A percentile compares a stretch with the other conserved stretches of the same genome.
Evolutionary conservation across 2,888 invertebrate genomes (phyloP).

Genomic region (Oxystoma pomonae): DNA sequence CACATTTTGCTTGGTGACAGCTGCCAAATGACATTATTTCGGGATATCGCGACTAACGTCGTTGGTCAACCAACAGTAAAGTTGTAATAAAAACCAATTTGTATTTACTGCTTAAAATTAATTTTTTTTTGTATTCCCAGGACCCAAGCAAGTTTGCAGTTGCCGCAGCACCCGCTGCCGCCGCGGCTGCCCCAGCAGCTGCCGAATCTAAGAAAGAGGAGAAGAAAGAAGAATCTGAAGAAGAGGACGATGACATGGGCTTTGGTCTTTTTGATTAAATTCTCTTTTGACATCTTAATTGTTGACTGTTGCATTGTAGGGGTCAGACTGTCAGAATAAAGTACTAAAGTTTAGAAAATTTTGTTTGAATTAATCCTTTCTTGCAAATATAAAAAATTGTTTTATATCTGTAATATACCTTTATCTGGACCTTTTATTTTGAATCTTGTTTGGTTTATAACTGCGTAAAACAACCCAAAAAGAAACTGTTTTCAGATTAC

Average conservation of each 20-base stretch:
- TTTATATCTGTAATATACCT: too few species aligned
- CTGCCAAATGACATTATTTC: too few species aligned
- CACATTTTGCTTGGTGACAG: too few species aligned
- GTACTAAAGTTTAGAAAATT: too few species aligned
- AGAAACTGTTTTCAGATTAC: too few species aligned
- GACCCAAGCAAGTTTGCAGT: constrained; percentile 43
- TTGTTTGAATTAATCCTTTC: too few species aligned
- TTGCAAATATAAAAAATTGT: not conserved
- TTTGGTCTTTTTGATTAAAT: constrained; percentile 89
- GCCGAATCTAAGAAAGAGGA: constrained; percentile 69
- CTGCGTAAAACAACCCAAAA: too few species aligned
- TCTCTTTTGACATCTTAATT: constrained; percentile 1
- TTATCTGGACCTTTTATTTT: too few species aligned
- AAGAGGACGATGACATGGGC: constrained; percentile 95
- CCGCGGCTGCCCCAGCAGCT: constrained; percentile 50
- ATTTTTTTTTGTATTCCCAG: constrained; percentile 62
- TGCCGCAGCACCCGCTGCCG: constrained; percentile 60
- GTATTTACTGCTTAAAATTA: not conserved
- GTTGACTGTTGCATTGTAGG: not conserved
- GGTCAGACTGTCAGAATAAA: not conserved
- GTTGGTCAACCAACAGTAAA: too few species aligned
- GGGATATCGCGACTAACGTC: too few species aligned
- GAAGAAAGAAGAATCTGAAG: not conserved
- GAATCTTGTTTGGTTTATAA: too few species aligned
- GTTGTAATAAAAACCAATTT: too few species aligned